Percentiles rank a stretch among this genome's conserved stretches.
phyloP scores from a whole-genome alignment of 2,888 invertebrate genomes.

The Callyntrura sp. region DNA sequence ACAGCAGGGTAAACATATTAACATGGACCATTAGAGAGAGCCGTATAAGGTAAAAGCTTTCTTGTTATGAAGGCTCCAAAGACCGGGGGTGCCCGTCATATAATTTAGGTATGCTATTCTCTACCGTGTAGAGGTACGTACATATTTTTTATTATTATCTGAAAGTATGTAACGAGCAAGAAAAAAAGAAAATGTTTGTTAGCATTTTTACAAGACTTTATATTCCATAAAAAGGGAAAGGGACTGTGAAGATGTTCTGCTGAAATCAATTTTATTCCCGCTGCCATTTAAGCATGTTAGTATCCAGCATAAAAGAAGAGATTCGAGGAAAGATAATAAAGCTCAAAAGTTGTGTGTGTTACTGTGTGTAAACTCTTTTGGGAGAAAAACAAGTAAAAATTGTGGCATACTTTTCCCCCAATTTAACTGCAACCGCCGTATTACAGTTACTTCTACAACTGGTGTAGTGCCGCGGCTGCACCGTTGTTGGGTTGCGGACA shows the following conservation, averaged over 20 bases:
- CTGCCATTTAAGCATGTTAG: slow-evolving; percentile 33
- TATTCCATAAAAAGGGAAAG: slow-evolving; percentile 8
- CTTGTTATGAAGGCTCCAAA: not conserved
- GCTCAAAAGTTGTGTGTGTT: not conserved
- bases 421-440: not conserved
- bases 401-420: slow-evolving; percentile 49
- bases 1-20: slow-evolving; percentile 14
- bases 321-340: slow-evolving; percentile 40
- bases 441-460: not conserved
- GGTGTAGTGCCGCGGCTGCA: too few species aligned
- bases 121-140: too few species aligned
- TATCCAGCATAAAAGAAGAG: slow-evolving; percentile 1
- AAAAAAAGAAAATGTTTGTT: slow-evolving; percentile 19
- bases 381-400: slow-evolving; percentile 43
- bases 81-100: not conserved
- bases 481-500: not conserved
- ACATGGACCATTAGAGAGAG: not conserved
- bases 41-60: slow-evolving; percentile 9
- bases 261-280: slow-evolving; percentile 39
- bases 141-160: not conserved
- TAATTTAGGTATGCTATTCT: not conserved
- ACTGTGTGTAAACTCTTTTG: slow-evolving; percentile 22
- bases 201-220: slow-evolving; percentile 23
- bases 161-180: not conserved
- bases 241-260: slow-evolving; percentile 3